These are phyloP conservation scores for Tangara arthus DNA, from an alignment of 2,797 vertebrate species.

Conservation along the genomic window DNA sequence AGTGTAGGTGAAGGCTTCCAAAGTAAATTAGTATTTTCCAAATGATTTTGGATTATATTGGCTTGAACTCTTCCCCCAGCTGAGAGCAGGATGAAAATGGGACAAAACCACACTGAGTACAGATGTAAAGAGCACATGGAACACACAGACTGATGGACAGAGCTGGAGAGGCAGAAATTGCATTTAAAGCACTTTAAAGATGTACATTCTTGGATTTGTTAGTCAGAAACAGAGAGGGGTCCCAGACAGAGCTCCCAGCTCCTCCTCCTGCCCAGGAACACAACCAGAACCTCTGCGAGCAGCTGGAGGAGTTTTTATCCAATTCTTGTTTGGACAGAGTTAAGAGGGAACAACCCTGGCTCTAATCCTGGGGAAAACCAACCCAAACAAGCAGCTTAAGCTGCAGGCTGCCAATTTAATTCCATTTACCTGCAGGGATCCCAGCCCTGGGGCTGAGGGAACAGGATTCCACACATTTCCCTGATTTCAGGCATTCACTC, in stretches of 20 bases:
- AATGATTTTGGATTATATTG: not conserved
- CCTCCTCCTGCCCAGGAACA: not conserved
- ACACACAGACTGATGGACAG: not conserved
- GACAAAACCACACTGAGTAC: not conserved
- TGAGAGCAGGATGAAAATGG: not conserved
- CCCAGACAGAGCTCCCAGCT: not conserved
- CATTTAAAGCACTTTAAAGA: conserved; percentile 24
- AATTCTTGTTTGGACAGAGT: not conserved
- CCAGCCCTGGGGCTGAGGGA: not conserved
- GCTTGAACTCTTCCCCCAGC: not conserved
- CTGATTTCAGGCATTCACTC: not conserved
- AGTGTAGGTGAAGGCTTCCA: not conserved
- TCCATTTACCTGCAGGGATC: not conserved
- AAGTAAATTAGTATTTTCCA: fast-evolving
- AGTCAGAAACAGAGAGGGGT: not conserved
- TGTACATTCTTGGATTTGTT: not conserved
- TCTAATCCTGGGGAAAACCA: not conserved
- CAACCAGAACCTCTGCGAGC: not conserved
- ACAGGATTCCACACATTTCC: not conserved
- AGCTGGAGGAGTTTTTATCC: not conserved
- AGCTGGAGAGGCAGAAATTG: not conserved
- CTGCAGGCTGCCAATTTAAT: not conserved
- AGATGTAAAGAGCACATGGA: not conserved
- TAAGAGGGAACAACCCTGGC: not conserved
- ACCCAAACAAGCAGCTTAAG: not conserved